Evolutionary conservation across 30 jellyfish, hydroid and myxozoan species (phyloP).

Genomic region (Cassiopea xamachana): DNA sequence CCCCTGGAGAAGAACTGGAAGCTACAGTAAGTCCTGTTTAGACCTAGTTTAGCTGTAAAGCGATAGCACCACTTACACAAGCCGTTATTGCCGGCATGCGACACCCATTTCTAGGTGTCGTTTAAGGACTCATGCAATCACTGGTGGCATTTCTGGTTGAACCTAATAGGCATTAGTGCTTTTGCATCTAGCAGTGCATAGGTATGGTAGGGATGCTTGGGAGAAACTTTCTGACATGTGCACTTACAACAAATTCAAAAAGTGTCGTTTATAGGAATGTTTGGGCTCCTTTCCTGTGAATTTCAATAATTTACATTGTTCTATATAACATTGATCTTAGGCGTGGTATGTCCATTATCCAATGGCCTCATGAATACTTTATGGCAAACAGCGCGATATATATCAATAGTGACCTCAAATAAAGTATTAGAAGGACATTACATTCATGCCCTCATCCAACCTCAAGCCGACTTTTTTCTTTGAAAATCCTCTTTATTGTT

Average conservation of each 20-base stretch:
- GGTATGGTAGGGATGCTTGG: too few relatives aligned
- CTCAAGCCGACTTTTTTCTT: conserved; percentile 60
- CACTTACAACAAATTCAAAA: background rate
- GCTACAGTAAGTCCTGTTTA: too few relatives aligned
- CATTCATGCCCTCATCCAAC: conserved; percentile 59
- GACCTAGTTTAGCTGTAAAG: too few relatives aligned
- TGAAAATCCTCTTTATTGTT: conserved; percentile 55
- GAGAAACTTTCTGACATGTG: background rate
- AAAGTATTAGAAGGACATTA: conserved; percentile 47
- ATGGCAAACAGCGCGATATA: conserved; percentile 44
- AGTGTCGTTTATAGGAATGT: background rate
- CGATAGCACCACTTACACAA: too few relatives aligned
- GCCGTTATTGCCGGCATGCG: too few relatives aligned
- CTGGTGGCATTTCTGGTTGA: too few relatives aligned
- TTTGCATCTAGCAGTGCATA: background rate
- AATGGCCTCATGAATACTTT: conserved; percentile 43
- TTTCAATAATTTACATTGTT: background rate
- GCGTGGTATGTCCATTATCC: conserved; percentile 36
- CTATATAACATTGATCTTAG: conserved; percentile 1
- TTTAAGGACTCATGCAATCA: too few relatives aligned
- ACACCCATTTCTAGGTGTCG: too few relatives aligned
- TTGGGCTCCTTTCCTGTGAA: background rate
- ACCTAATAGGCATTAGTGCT: background rate
- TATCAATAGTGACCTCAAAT: conserved; percentile 57
- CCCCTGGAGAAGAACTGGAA: background rate